Conservation (phyloP, 2,797 vertebrate species). For the Halcyon leucocephala region DNA sequence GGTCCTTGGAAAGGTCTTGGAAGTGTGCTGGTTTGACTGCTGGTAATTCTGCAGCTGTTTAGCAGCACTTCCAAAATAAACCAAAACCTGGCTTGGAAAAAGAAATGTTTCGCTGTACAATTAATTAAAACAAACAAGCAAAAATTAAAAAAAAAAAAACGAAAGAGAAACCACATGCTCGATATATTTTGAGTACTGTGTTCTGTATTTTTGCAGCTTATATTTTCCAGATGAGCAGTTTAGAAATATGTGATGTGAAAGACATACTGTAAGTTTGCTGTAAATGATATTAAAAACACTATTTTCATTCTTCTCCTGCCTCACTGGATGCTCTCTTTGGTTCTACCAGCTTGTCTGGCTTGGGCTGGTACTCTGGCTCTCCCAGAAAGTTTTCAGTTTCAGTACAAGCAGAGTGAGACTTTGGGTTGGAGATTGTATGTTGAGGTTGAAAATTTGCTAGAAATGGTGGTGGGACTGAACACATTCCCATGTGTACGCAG, state of each 20-base stretch:
- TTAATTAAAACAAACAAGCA: background rate
- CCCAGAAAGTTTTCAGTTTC: background rate
- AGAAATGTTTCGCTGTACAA: conserved; percentile 10
- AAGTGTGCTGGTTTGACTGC: background rate
- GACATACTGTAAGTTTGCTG: conserved; percentile 81
- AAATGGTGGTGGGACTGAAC: background rate
- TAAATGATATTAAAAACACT: conserved; percentile 84
- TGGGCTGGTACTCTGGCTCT: background rate
- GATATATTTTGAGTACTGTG: conserved; percentile 75
- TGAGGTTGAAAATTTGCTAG: background rate
- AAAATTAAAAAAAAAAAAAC: background rate
- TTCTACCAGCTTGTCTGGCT: background rate
- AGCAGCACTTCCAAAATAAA: conserved; percentile 47
- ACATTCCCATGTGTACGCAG: rapidly evolving
- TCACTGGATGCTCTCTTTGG: conserved; percentile 55
- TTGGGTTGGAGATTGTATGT: background rate
- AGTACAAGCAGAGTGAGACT: background rate
- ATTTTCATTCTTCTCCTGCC: conserved; percentile 82
- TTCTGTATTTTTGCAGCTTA: conserved; percentile 83
- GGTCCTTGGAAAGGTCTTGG: background rate
- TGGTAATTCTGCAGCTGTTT: conserved; percentile 5
- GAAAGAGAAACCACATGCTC: conserved; percentile 71
- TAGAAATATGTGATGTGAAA: conserved; percentile 81
- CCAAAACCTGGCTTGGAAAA: conserved; percentile 34
- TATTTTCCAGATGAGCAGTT: conserved; percentile 83